Conservation (phyloP, 2,113 vertebrate genomes). For the Dromas ardeola region DNA sequence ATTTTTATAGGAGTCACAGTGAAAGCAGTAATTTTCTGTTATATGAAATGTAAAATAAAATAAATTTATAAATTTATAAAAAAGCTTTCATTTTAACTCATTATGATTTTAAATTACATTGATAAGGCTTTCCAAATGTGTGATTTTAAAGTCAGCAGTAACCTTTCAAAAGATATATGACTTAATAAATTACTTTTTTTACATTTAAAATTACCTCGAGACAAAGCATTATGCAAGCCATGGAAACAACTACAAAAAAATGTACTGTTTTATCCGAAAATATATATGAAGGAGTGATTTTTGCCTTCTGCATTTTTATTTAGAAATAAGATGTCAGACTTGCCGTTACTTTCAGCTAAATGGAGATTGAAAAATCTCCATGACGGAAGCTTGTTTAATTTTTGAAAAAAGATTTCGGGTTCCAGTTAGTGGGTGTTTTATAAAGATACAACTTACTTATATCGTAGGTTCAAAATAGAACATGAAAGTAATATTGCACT, state of each 20-base stretch:
- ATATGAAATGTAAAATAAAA: background rate
- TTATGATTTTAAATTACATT: background rate
- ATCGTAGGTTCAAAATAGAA: background rate
- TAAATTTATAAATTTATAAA: background rate
- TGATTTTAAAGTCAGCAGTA: slow-evolving; percentile 8
- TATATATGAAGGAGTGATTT: background rate
- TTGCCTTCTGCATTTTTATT: background rate
- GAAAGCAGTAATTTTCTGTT: background rate
- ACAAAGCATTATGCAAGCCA: background rate
- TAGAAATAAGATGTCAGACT: background rate
- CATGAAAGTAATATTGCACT: background rate
- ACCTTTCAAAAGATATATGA: slow-evolving; percentile 17
- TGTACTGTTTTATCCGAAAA: background rate
- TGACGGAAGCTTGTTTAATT: background rate
- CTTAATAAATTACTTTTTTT: slow-evolving; percentile 37
- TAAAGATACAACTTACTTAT: background rate
- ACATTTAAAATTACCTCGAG: background rate
- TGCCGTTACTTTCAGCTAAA: background rate
- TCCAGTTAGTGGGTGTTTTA: background rate
- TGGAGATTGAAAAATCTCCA: background rate
- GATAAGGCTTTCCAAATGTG: background rate
- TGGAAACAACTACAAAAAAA: background rate
- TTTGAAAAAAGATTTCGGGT: background rate
- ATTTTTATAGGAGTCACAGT: background rate
- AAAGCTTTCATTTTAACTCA: background rate